These are phyloP conservation scores for Botia almorhae DNA, from an alignment of 2,797 vertebrate genomes.

Conservation along the genomic window DNA sequence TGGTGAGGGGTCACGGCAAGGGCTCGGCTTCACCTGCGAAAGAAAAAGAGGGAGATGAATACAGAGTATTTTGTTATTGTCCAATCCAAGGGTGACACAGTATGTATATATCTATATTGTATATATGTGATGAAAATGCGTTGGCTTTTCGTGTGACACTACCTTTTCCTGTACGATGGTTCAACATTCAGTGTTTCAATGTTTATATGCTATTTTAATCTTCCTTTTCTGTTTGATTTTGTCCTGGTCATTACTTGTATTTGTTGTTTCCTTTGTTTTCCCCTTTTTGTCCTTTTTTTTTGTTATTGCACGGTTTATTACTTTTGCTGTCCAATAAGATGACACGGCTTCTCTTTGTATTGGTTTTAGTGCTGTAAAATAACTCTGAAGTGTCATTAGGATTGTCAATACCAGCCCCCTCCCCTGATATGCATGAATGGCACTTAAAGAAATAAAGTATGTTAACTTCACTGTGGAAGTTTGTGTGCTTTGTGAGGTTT, in stretches of 20 bases:
- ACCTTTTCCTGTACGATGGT: constrained; percentile 92
- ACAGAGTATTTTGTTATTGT: constrained; percentile 96
- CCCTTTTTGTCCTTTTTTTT: constrained; percentile 54
- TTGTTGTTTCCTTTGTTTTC: constrained; percentile 62
- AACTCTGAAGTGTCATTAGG: constrained; percentile 93
- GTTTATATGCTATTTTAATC: constrained; percentile 89
- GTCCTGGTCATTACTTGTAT: constrained; percentile 84
- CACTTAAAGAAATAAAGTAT: constrained; percentile 94
- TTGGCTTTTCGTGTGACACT: constrained; percentile 93
- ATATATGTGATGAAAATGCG: constrained; percentile 94
- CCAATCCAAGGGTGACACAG: constrained; percentile 88
- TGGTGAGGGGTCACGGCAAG: constrained; percentile 74
- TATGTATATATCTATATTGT: constrained; percentile 97
- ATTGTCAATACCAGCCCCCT: constrained; percentile 82
- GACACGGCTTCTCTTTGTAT: constrained; percentile 92
- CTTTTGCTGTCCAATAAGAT: constrained; percentile 89
- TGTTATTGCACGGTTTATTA: constrained; percentile 96
- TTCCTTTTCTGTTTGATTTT: constrained; percentile 83
- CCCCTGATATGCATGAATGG: constrained; percentile 95
- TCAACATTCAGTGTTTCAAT: constrained; percentile 96
- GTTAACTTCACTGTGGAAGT: constrained; percentile 89
- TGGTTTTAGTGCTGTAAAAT: constrained; percentile 94
- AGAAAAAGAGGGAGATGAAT: constrained; percentile 79
- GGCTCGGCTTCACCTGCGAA: constrained; percentile 78
- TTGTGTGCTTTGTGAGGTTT: constrained; percentile 69